phyloP scores from a whole-genome alignment of 2,888 invertebrate genomes.

The Tillus elongatus region DNA sequence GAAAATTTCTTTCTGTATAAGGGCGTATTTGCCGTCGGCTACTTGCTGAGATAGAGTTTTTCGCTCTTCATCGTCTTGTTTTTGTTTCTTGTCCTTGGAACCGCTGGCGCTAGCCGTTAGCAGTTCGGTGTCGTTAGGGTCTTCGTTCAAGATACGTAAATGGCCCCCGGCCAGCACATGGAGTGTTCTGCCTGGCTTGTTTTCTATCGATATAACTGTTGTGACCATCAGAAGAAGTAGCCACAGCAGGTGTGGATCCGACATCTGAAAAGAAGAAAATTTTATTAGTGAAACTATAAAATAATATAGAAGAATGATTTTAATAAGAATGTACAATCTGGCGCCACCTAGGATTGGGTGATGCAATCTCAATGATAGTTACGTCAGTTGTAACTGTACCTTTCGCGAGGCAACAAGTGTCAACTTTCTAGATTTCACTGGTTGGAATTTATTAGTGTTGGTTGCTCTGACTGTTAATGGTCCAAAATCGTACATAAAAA shows the following conservation, averaged over 20 bases:
- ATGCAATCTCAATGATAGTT: too few relatives aligned
- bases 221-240: slow-evolving; percentile 21
- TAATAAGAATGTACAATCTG: too few relatives aligned
- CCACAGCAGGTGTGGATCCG: slow-evolving; percentile 18
- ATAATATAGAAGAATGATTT: too few relatives aligned
- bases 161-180: slow-evolving; percentile 63
- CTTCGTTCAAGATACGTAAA: slow-evolving; percentile 42
- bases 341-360: too few relatives aligned
- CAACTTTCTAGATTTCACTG: too few relatives aligned
- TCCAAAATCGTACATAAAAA: too few relatives aligned
- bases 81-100: slow-evolving; percentile 17
- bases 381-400: too few relatives aligned
- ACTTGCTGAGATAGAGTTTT: slow-evolving; percentile 85
- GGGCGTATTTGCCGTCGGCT: slow-evolving; percentile 81
- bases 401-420: too few relatives aligned
- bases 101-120: slow-evolving; percentile 25
- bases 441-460: too few relatives aligned
- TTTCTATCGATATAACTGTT: slow-evolving; percentile 18
- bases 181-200: slow-evolving; percentile 43
- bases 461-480: too few relatives aligned
- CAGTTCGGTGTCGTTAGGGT: slow-evolving; percentile 27
- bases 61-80: slow-evolving; percentile 26
- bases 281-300: too few relatives aligned
- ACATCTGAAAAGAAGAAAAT: slow-evolving; percentile 22
- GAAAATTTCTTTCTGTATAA: slow-evolving; percentile 79